Evolutionary conservation across 2,888 invertebrate genomes (phyloP).

Genomic region (Harpalus rufipes): DNA sequence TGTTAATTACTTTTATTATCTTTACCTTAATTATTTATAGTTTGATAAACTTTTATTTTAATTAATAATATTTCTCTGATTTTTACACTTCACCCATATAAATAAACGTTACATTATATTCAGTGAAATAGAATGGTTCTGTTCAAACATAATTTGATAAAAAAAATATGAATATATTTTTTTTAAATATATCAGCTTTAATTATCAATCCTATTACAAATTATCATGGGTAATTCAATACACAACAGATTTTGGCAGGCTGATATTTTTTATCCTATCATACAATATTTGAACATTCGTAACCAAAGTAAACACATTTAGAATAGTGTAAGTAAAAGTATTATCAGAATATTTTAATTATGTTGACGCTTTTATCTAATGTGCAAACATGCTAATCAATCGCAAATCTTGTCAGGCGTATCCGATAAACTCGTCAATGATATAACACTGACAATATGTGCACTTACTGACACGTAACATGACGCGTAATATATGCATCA

Average conservation of each 20-base stretch:
- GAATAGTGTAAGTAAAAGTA: not conserved
- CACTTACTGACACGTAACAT: conserved; percentile 9
- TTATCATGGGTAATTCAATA: not conserved
- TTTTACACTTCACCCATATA: too few species aligned
- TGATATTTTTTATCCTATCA: not conserved
- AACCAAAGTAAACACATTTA: not conserved
- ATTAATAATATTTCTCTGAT: too few species aligned
- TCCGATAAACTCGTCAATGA: conserved; percentile 17
- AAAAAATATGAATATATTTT: too few species aligned
- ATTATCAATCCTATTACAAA: too few species aligned
- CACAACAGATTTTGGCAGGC: not conserved
- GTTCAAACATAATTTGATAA: too few species aligned
- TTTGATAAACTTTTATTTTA: too few species aligned
- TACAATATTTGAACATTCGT: not conserved
- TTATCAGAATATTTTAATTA: conserved; percentile 14
- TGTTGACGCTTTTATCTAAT: conserved; percentile 25
- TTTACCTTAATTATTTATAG: too few species aligned
- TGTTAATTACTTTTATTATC: too few species aligned
- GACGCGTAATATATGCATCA: not conserved
- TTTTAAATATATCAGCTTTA: too few species aligned
- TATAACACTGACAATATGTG: conserved; percentile 8
- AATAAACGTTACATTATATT: too few species aligned
- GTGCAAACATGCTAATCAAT: conserved; percentile 21
- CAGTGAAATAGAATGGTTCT: too few species aligned
- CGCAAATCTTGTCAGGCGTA: conserved; percentile 21